Base-by-base conservation (phyloP, 1,140 invertebrate species). In the Drosophila yakuba region DNA sequence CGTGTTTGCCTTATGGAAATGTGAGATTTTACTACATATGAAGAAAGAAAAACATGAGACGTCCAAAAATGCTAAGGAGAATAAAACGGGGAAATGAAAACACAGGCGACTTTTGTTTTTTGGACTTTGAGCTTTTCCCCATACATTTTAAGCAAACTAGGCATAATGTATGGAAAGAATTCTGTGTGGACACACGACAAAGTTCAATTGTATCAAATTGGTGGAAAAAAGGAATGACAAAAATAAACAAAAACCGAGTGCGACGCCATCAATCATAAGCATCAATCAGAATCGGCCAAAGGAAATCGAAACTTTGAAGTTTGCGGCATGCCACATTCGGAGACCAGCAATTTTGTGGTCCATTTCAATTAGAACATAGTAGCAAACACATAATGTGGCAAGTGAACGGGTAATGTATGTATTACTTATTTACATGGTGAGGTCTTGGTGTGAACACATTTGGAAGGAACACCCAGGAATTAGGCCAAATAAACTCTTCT, bases 171-270 rank as follows among this genome's bases (percentile, higher is more conserved):
- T 25, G 38, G 41, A 32, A 38, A 66, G 52, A 58, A 71, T 71
- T 72, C 28, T 28, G 36, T 25, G 44, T 35, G 17, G 51, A 62
- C 58, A 45, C 32, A 68, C 54, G 76, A 86, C 74, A 78, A 78
- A 89, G 79, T 89, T 89, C 83, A 88, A 88, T 88, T 88, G 83
- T 89, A 80, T 83, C 67, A 88, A 88, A 80, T 88, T 89, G 75
- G 62, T 55, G 56, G 10, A 45, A 66, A 47, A 50, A 44, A 48
- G 41, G 23, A 61, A 43, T 7, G 43, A 64, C 50, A 68, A 60
- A 68, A 68, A 64, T 52, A 45, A 72, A 54, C 56, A 7, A 32
- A 61, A 51, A 39, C 57, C 55, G 51, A 52, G 63, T 71, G 67
- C 48, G 56, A 73, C 56, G 61, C 71, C 84, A 83, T 89, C 84